A percentile compares a stretch with the other conserved stretches of the same genome.
These are phyloP conservation scores for Montipora foliosa DNA, from an alignment of 64 coral and sea anemone genomes.

Conservation along the genomic window DNA sequence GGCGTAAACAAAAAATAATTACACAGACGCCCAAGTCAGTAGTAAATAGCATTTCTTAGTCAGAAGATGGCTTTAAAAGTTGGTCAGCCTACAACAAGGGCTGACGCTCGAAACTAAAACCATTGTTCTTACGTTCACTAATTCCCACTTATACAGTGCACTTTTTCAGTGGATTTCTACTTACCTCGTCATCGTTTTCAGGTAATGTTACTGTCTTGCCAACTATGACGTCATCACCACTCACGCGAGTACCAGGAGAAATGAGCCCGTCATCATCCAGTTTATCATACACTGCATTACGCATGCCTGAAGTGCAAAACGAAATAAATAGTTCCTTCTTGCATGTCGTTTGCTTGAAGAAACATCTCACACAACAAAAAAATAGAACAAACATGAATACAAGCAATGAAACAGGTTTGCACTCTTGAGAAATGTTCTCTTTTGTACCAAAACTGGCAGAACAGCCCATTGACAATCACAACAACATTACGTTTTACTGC, in stretches of 20 bases:
- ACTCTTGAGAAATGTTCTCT: no score
- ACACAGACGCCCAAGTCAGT: not conserved
- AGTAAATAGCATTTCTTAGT: no score
- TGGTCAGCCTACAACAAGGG: no score
- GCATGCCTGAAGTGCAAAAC: slow-evolving; percentile 75
- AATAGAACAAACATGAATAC: no score
- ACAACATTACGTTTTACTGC: no score
- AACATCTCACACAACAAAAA: not conserved
- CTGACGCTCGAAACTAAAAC: no score
- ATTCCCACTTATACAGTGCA: no score
- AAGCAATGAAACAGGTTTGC: no score
- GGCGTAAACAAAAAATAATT: not conserved
- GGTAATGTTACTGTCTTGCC: slow-evolving; percentile 96
- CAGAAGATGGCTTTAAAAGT: no score
- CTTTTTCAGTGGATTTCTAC: not conserved
- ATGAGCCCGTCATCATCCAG: slow-evolving; percentile 98
- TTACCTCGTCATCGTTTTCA: slow-evolving; percentile 98
- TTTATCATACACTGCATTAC: slow-evolving; percentile 98
- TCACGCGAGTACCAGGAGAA: slow-evolving; percentile 94
- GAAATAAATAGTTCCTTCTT: not conserved
- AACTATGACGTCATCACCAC: slow-evolving; percentile 99
- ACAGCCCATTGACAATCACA: no score
- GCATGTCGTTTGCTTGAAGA: not conserved
- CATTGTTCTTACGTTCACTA: no score
- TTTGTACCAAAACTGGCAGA: no score